Evolutionary conservation across 2,888 invertebrate genomes (phyloP), one percentile per base, ranked within the genome.

Genomic region (Amphipoea oculea): DNA sequence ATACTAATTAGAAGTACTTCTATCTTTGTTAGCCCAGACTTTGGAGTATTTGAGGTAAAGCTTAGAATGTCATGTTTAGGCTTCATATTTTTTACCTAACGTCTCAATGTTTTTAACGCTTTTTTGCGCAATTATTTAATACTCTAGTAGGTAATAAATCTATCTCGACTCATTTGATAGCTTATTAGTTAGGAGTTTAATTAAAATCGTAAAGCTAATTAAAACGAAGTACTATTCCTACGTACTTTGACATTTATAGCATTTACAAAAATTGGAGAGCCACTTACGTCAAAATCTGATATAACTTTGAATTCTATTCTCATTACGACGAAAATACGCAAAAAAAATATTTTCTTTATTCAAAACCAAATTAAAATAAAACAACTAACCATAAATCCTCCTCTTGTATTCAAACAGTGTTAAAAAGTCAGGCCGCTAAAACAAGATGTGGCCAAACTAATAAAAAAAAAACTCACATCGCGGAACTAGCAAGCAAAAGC

Each of bases 1-100:
- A 14, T 67, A 72, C 12, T 76, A 78, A 81, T 83, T 65, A 87
- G 45, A 60, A 73, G 42, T 70, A 74, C 63, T 79, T 75, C 62
- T 63, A 48, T 60, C 42, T 81, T 72, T 67, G 29, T 63, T 51
- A 71, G 6, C 4, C 45, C 14, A 67, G n/a, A 12, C 2, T 9
- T 70, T 76, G 40, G 12, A 40, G 2, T 17, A 9, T 6, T 67
- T 67, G 20, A 42, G 4, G 20, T 69, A 12, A 73, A 12, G 2
- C 4, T 73, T 73, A 23, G 17, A 65, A 76, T 54, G 17, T 17
- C 17, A 54, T 23, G 23, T 42, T n/a, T 54, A 5, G 6, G 4
- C 48, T 48, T 51, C 20, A 7, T 51, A 36, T 69, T 14, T 51
- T 14, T 70, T 70, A 69, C 4, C 3, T 36, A 4, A 23, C 14